Evolutionary conservation across 2,797 vertebrate genomes (phyloP).

Genomic region (Zalophus californianus): DNA sequence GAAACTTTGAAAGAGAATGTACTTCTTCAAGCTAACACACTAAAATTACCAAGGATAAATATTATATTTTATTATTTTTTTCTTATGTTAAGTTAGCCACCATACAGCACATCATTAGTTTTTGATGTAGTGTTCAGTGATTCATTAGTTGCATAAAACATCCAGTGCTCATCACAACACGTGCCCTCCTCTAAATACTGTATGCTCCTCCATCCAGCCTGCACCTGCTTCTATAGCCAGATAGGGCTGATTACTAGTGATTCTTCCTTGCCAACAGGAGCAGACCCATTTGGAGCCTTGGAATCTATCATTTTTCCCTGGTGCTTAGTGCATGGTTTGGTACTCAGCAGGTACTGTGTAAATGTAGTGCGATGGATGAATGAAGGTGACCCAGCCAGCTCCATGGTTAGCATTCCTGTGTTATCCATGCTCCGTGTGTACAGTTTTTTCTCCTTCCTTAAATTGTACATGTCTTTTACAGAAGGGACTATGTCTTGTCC

Average conservation of each 20-base stretch:
- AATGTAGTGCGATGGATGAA: neutral
- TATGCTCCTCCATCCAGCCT: neutral
- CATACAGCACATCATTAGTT: neutral
- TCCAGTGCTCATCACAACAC: neutral
- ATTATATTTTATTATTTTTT: neutral
- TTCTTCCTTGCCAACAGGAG: neutral
- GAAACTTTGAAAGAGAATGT: neutral
- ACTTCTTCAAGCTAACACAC: slow-evolving; percentile 19
- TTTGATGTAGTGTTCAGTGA: neutral
- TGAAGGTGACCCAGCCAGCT: neutral
- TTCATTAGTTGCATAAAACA: neutral
- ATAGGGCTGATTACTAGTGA: neutral
- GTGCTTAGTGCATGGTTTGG: neutral
- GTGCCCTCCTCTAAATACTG: neutral
- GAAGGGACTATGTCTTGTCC: neutral
- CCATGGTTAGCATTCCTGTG: neutral
- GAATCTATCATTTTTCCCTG: neutral
- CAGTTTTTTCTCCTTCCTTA: neutral
- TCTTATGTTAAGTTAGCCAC: neutral
- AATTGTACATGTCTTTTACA: neutral
- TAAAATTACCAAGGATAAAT: slow-evolving; percentile 17
- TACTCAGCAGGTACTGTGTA: neutral
- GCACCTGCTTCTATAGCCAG: neutral
- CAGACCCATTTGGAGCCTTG: neutral
- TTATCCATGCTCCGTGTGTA: neutral